Percentiles rank a stretch among this genome's conserved stretches.
Evolutionary conservation across 2,888 invertebrate genomes (phyloP).

Genomic region (Geophilus truncorum): DNA sequence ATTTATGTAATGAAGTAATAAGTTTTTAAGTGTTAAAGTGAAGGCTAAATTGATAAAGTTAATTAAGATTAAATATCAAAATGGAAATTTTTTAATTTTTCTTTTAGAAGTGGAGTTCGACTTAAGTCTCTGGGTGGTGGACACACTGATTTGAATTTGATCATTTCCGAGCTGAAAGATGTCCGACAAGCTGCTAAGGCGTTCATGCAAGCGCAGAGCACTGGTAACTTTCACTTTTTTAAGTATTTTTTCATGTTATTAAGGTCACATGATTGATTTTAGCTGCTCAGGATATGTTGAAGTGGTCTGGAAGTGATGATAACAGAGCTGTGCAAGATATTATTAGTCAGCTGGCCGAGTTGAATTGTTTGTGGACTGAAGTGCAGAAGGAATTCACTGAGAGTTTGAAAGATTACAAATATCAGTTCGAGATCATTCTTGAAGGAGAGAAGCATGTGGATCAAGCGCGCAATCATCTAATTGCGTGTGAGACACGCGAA

Average conservation of each 20-base stretch:
- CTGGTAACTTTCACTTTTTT: conserved; percentile 44
- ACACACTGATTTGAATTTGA: conserved; percentile 51
- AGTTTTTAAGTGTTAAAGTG: background rate
- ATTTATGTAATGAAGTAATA: no score
- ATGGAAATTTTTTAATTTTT: conserved; percentile 22
- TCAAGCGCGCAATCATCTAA: conserved; percentile 49
- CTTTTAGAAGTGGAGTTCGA: conserved; percentile 51
- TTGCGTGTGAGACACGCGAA: conserved; percentile 50
- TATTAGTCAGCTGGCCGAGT: conserved; percentile 50
- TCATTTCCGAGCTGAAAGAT: conserved; percentile 53
- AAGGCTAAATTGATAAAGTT: background rate
- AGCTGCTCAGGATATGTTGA: conserved; percentile 51
- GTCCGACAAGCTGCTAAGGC: conserved; percentile 50
- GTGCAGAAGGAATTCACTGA: conserved; percentile 52
- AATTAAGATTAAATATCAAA: background rate
- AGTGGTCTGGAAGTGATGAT: conserved; percentile 52
- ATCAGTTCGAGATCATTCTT: conserved; percentile 52
- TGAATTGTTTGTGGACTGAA: conserved; percentile 52
- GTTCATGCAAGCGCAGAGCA: conserved; percentile 50
- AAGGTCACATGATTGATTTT: no score
- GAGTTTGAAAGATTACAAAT: conserved; percentile 50
- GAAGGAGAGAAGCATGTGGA: conserved; percentile 53
- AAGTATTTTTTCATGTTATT: background rate
- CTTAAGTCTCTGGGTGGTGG: conserved; percentile 50
- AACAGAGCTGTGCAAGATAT: conserved; percentile 53